phyloP scores from a whole-genome alignment of 2,113 vertebrate species.

The Ophthalmolycus amberensis region DNA sequence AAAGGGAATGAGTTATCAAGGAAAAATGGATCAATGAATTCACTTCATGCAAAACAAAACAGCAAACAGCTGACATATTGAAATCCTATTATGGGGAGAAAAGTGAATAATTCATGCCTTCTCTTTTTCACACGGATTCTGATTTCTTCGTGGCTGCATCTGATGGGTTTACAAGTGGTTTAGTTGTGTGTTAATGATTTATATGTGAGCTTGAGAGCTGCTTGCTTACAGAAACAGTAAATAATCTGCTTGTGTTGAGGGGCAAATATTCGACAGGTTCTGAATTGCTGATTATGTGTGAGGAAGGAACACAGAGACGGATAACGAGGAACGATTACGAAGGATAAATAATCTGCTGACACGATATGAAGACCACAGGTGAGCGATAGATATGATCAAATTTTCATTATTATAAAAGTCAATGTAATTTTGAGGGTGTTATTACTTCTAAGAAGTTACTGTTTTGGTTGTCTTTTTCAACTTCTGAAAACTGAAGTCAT shows the following conservation, averaged over 20 bases:
- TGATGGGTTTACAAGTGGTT: conserved; percentile 69
- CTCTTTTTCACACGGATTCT: conserved; percentile 56
- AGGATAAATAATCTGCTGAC: background rate
- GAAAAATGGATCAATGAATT: conserved; percentile 75
- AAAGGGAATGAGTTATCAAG: conserved; percentile 76
- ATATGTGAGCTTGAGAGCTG: conserved; percentile 67
- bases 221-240: conserved; percentile 72
- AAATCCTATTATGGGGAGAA: conserved; percentile 71
- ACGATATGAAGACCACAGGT: background rate
- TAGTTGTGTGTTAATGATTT: conserved; percentile 76
- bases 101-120: conserved; percentile 80
- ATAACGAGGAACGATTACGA: background rate
- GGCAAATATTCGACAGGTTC: conserved; percentile 3
- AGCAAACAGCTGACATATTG: conserved; percentile 73
- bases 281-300: background rate
- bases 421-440: background rate
- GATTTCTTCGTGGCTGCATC: conserved; percentile 26
- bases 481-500: background rate
- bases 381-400: background rate
- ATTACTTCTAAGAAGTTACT: background rate
- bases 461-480: background rate
- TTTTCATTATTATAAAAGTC: background rate
- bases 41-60: conserved; percentile 60
- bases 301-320: background rate
- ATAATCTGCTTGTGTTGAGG: conserved; percentile 52